Evolutionary conservation across 2,797 vertebrate species (phyloP).

Genomic region (Ptychobarbus kaznakovi): DNA sequence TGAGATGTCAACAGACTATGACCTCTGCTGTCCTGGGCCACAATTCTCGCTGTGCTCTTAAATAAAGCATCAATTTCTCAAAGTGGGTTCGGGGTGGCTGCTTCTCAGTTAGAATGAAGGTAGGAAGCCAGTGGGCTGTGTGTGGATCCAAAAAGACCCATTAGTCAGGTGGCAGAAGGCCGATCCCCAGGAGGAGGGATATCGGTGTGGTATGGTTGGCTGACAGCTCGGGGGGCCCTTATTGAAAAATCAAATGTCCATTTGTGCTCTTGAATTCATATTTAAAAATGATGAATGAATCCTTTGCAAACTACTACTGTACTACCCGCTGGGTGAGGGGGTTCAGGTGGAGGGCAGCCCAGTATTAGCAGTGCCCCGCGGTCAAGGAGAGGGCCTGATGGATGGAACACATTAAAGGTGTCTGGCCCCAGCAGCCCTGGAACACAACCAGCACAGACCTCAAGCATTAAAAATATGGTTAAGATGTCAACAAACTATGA

Average conservation of each 20-base stretch:
- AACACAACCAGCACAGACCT: slow-evolving; percentile 47
- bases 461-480: slow-evolving; percentile 65
- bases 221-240: slow-evolving; percentile 85
- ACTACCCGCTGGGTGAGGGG: slow-evolving; percentile 55
- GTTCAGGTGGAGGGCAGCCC: slow-evolving; percentile 69
- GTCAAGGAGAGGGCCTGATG: slow-evolving; percentile 64
- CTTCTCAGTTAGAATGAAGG: slow-evolving; percentile 12
- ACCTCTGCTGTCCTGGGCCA: slow-evolving; percentile 59
- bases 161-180: slow-evolving; percentile 78
- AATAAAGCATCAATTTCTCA: slow-evolving; percentile 33
- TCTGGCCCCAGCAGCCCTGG: slow-evolving; percentile 56
- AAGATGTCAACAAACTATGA: slow-evolving; percentile 64
- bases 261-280: slow-evolving; percentile 73
- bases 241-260: slow-evolving; percentile 94
- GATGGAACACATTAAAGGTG: slow-evolving; percentile 69
- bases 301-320: slow-evolving; percentile 34
- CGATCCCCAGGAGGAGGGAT: slow-evolving; percentile 80
- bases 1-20: slow-evolving; percentile 63
- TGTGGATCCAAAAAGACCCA: slow-evolving; percentile 78
- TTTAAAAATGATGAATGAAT: slow-evolving; percentile 22
- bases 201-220: slow-evolving; percentile 81
- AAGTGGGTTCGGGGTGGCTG: not conserved
- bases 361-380: slow-evolving; percentile 46
- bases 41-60: slow-evolving; percentile 47
- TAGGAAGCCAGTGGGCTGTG: slow-evolving; percentile 59